A percentile compares a stretch with the other conserved stretches of the same genome.
Conservation (phyloP, 2,113 vertebrate genomes). For the Myodes glareolus region DNA sequence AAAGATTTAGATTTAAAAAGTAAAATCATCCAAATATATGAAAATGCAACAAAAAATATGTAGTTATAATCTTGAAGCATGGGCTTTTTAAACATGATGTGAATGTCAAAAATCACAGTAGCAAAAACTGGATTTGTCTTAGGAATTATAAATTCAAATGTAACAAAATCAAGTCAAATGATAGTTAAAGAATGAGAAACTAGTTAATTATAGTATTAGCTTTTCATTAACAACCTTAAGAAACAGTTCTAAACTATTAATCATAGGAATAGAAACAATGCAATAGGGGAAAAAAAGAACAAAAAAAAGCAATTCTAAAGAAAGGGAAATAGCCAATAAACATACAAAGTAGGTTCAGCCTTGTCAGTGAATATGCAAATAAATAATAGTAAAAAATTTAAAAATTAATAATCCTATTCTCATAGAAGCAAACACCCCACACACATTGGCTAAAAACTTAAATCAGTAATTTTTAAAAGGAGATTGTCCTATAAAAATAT, state of each 20-base stretch:
- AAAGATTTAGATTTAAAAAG: constrained; percentile 5
- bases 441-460: not conserved
- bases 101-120: constrained; percentile 6
- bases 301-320: not conserved
- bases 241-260: constrained; percentile 19
- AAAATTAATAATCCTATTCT: not conserved
- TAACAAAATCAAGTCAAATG: constrained; percentile 24
- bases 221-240: not conserved
- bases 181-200: not conserved
- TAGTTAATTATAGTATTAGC: not conserved
- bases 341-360: not conserved
- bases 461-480: not conserved
- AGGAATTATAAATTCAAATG: constrained; percentile 1
- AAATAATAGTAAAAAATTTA: not conserved
- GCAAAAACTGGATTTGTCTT: not conserved
- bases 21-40: not conserved
- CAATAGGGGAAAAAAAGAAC: not conserved
- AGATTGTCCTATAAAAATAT: constrained; percentile 36
- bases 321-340: not conserved
- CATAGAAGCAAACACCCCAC: not conserved
- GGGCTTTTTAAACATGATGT: not conserved
- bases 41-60: not conserved
- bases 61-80: not conserved
- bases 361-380: not conserved
- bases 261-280: constrained; percentile 31